Evolutionary conservation across 2,888 invertebrate genomes (phyloP).

Genomic region (Danaus chrysippus): DNA sequence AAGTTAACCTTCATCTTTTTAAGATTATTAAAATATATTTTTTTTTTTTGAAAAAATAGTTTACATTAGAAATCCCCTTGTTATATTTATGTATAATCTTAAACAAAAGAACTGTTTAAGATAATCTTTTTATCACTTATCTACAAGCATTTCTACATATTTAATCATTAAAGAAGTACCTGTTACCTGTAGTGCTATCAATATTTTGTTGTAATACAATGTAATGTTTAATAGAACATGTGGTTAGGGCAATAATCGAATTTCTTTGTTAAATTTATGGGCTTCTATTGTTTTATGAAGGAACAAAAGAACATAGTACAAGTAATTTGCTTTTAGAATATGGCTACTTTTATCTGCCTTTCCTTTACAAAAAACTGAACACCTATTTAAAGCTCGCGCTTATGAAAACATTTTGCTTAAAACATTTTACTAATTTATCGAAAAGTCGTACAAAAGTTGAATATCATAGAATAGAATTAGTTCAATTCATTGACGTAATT

Average conservation of each 20-base stretch:
- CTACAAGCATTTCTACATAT: too few species aligned
- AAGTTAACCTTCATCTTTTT: slow-evolving; percentile 3
- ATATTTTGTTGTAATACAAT: slow-evolving; percentile 5
- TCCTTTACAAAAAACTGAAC: neutral
- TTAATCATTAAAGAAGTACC: neutral
- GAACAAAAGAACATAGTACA: neutral
- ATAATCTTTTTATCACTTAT: too few species aligned
- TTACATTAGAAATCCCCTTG: neutral
- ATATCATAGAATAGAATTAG: too few species aligned
- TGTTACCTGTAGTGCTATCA: slow-evolving; percentile 1
- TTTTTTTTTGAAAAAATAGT: neutral
- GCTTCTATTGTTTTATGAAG: slow-evolving; percentile 12
- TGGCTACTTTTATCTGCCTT: neutral
- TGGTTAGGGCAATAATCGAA: slow-evolving; percentile 28
- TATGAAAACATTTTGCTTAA: too few species aligned
- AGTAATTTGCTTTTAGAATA: neutral
- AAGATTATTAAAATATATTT: neutral
- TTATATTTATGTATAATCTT: neutral
- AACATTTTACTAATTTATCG: too few species aligned
- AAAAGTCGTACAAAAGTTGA: too few species aligned
- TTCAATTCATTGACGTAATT: too few species aligned
- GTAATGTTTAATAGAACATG: slow-evolving; percentile 16
- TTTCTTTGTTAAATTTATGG: slow-evolving; percentile 34
- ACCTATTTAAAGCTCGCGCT: too few species aligned
- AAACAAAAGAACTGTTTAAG: too few species aligned